Evolutionary conservation across 35 echinoderm and acorn worm genomes (phyloP).

Genomic region (Anneissia japonica): DNA sequence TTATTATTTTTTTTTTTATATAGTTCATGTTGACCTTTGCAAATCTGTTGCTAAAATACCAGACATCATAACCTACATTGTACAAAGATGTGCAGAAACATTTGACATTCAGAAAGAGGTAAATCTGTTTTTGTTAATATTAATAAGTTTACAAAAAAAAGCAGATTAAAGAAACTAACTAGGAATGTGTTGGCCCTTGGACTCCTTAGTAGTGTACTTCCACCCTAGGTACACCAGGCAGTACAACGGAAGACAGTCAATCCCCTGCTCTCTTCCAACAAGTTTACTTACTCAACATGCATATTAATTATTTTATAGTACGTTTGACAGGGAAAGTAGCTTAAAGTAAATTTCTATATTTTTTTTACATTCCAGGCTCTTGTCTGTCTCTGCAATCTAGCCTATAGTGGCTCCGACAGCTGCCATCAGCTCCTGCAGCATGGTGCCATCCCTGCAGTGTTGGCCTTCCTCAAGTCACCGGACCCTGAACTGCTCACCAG

Average conservation of each 20-base stretch:
- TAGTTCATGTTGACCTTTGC: conserved; percentile 22
- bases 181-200: no score
- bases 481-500: neutral
- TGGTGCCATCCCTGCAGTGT: neutral
- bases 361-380: neutral
- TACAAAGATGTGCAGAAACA: conserved; percentile 14
- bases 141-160: no score
- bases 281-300: no score
- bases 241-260: no score
- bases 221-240: no score
- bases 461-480: neutral
- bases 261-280: no score
- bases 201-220: no score
- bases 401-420: neutral
- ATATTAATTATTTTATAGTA: no score
- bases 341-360: no score
- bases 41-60: neutral
- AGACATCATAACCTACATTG: conserved; percentile 8
- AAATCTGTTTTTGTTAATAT: no score
- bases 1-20: neutral
- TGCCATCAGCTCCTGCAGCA: neutral
- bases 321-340: no score
- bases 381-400: neutral
- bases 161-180: no score
- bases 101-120: conserved; percentile 52